Percentiles rank a stretch among this genome's conserved stretches.
These are phyloP conservation scores for Nyctibius bracteatus DNA, from an alignment of 2,113 vertebrate genomes.

Conservation along the genomic window DNA sequence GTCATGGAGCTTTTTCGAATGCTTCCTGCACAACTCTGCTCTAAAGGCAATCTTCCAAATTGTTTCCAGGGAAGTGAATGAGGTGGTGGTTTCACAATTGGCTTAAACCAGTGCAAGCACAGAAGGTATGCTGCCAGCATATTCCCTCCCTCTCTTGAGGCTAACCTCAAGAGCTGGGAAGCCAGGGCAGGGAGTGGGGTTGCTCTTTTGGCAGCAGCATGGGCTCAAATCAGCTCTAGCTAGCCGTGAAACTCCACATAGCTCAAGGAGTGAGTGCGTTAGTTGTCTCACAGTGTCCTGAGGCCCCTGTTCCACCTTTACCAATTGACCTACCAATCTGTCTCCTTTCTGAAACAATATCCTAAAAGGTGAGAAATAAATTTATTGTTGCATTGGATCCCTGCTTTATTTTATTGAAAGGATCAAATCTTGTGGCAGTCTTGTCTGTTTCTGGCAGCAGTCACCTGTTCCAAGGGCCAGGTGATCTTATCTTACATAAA, in stretches of 20 bases:
- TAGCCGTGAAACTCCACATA: background rate
- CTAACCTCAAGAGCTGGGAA: background rate
- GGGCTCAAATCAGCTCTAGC: background rate
- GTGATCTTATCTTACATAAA: background rate
- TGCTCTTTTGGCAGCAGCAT: background rate
- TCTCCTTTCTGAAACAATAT: background rate
- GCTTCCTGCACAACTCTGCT: background rate
- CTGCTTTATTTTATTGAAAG: background rate
- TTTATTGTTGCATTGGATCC: background rate
- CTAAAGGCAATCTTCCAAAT: background rate
- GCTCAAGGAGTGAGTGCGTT: background rate
- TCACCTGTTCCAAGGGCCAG: background rate
- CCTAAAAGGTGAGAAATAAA: background rate
- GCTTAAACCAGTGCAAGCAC: background rate
- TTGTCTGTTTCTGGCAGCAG: background rate
- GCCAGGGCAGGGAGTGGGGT: background rate
- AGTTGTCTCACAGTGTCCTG: background rate
- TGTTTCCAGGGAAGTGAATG: background rate
- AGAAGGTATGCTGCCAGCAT: background rate
- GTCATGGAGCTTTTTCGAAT: background rate
- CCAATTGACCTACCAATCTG: background rate
- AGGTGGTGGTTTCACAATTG: background rate
- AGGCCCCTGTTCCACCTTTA: background rate
- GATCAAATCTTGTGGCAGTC: background rate
- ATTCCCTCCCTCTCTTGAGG: background rate